These are phyloP conservation scores for Podotricha telesiphe DNA, from an alignment of 2,888 invertebrate species.

Conservation along the genomic window DNA sequence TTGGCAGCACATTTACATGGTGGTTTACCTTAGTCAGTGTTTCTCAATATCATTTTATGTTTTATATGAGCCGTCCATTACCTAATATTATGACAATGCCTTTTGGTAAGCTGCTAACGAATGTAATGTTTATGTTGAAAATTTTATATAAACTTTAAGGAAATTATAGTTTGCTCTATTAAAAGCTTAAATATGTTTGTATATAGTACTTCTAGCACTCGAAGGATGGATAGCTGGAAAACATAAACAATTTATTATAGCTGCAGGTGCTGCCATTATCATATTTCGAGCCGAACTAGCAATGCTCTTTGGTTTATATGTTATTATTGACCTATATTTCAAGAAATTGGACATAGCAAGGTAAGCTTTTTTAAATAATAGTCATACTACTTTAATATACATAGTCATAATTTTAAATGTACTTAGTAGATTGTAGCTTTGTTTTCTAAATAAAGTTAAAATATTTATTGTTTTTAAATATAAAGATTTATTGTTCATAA, in stretches of 20 bases:
- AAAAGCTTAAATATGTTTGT: not conserved
- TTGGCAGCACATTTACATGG: constrained; percentile 89
- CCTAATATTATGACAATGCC: constrained; percentile 98
- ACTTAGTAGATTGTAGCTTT: not conserved
- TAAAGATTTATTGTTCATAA: not conserved
- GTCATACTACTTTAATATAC: too few relatives aligned
- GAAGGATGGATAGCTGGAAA: constrained; percentile 92
- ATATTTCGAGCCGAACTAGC: constrained; percentile 96
- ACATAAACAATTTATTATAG: constrained; percentile 89
- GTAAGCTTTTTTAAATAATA: constrained; percentile 54
- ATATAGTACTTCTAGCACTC: constrained; percentile 91
- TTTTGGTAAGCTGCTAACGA: constrained; percentile 87
- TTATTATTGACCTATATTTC: constrained; percentile 90
- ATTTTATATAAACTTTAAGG: not conserved
- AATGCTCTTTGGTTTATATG: constrained; percentile 92
- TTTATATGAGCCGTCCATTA: constrained; percentile 96
- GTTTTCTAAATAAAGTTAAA: not conserved
- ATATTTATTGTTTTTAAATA: too few relatives aligned
- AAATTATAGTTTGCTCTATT: not conserved
- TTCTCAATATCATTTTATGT: constrained; percentile 99
- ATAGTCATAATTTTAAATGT: too few relatives aligned
- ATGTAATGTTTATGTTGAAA: constrained; percentile 27
- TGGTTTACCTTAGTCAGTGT: constrained; percentile 94
- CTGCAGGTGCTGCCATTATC: constrained; percentile 93
- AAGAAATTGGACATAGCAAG: constrained; percentile 83